Evolutionary conservation across 2,797 vertebrate genomes (phyloP), one percentile per base, ranked within the genome.

Genomic region (Emys orbicularis): DNA sequence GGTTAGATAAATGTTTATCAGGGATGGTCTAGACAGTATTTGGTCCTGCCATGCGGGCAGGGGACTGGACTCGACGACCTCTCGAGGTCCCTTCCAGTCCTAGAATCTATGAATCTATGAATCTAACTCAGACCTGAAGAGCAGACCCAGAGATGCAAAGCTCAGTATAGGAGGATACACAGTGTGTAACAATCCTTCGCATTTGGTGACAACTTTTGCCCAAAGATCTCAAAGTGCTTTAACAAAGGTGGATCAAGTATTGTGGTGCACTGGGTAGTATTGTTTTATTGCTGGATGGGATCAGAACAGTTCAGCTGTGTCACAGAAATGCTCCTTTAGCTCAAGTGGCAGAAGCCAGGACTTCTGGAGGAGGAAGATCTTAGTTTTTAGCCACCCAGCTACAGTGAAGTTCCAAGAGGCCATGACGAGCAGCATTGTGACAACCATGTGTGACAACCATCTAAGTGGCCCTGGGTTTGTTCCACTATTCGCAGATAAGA

Each of bases 131-230:
- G 8, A 41, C 18, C 37, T 41, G 4, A 5, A 11, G 27, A 19
- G 41, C 0, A 0, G 16, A 50, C 41, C 4, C 8, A 37, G 50
- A 34, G 79, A 57, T 59, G 25, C 8, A 11, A 41, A 87, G 41
- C 25, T 31, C 44, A 49, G 44, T 27, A 23, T 37, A 77, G 27
- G 25, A 47, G 88, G 79, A 23, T 47, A 72, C 4, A 1, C 13
- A 3, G 16, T 3, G 2, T 23, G 29, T 27, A 6, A 0, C 0
- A 0, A 31, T 29, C 54, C 65, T 50, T 21, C 12, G 13, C 57
- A 81, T 23, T 61, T 80, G 37, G 27, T 8, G 6, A 41, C 19
- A 77, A 77, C 27, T 10, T 56, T 88, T 83, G 41, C n/a, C 12
- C 68, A 80, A 81, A 88, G 50, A 31, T 44, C 49, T 85, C 54